A percentile compares a stretch with the other conserved stretches of the same genome.
Evolutionary conservation across 1,140 invertebrate species (phyloP).

Genomic region (Halesus radiatus): DNA sequence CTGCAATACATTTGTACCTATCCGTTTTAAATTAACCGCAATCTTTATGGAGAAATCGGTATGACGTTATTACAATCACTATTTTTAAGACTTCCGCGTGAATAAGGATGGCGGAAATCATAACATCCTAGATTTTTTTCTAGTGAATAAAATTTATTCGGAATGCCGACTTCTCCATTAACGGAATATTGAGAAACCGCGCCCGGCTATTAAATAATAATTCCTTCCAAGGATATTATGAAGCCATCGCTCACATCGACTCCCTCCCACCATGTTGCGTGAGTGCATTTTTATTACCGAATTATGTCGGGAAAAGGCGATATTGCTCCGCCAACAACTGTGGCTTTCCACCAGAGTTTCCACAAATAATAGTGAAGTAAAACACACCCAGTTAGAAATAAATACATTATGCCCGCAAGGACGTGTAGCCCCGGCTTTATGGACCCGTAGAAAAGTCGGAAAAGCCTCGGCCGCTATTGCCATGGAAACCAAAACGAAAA

Average conservation of each 20-base stretch:
- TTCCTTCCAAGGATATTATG: constrained; percentile 32
- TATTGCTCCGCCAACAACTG: constrained; percentile 35
- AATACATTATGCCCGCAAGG: background rate
- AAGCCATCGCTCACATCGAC: constrained; percentile 26
- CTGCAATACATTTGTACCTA: no score
- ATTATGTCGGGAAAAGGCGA: constrained; percentile 32
- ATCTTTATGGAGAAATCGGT: no score
- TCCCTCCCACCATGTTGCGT: constrained; percentile 30
- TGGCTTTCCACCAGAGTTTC: constrained; percentile 23
- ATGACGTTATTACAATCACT: no score
- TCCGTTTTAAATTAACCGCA: no score
- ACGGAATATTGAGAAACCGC: background rate
- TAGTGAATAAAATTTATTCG: background rate
- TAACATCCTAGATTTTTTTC: background rate
- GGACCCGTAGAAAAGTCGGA: background rate
- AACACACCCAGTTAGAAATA: constrained; percentile 22
- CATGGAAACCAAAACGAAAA: no score
- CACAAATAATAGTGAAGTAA: constrained; percentile 28
- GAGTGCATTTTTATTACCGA: constrained; percentile 43
- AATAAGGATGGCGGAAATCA: no score
- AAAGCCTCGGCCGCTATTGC: no score
- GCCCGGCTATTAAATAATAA: constrained; percentile 27
- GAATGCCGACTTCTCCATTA: background rate
- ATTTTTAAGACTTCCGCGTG: no score
- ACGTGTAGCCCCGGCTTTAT: constrained; percentile 8